Conservation (phyloP, 2,113 vertebrate genomes). For the Fregata magnificens region DNA sequence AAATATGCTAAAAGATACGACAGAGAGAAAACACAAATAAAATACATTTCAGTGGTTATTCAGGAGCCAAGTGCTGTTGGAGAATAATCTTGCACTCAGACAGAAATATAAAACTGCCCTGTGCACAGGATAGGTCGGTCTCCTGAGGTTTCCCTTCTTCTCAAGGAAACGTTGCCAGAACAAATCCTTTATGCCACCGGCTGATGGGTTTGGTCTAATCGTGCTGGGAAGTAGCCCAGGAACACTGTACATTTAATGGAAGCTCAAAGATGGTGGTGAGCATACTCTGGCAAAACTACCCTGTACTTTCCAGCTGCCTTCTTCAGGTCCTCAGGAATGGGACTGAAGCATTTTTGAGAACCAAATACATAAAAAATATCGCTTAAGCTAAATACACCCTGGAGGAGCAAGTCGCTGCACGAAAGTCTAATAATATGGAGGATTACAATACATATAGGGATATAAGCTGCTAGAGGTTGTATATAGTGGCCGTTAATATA, state of each 20-base stretch:
- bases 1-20: not conserved
- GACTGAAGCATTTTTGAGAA: not conserved
- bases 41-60: not conserved
- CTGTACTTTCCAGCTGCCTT: not conserved
- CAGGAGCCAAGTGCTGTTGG: not conserved
- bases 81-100: not conserved
- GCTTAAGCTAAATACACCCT: not conserved
- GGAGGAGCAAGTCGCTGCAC: not conserved
- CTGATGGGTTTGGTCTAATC: not conserved
- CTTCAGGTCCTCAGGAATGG: not conserved
- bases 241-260: not conserved
- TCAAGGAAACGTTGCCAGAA: conserved; percentile 16
- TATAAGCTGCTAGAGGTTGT: not conserved
- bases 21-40: not conserved
- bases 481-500: not conserved
- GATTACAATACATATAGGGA: not conserved
- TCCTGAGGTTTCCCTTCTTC: conserved; percentile 4
- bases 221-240: not conserved
- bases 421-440: not conserved
- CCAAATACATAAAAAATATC: not conserved
- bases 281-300: not conserved
- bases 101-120: not conserved
- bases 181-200: not conserved
- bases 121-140: not conserved
- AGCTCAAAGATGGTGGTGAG: not conserved